Percentiles rank a stretch among this genome's conserved stretches.
Evolutionary conservation across 2,888 invertebrate genomes (phyloP).

Genomic region (Notodonta ziczac): DNA sequence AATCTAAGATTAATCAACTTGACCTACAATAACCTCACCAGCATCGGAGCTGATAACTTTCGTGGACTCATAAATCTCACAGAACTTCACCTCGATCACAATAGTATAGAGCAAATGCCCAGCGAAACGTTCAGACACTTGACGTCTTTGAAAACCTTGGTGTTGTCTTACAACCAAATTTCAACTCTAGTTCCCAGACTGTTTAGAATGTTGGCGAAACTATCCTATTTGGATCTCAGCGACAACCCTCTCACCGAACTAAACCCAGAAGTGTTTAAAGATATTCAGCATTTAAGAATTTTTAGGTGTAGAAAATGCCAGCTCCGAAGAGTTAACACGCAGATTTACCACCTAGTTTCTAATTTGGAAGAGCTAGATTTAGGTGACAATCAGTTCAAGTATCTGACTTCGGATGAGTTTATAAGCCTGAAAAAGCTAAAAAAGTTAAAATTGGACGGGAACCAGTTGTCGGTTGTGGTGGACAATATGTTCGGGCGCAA

Average conservation of each 20-base stretch:
- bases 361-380: conserved; percentile 90
- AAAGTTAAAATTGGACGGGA: conserved; percentile 88
- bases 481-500: conserved; percentile 88
- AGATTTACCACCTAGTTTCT: conserved; percentile 90
- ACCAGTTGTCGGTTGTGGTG: conserved; percentile 90
- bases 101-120: conserved; percentile 89
- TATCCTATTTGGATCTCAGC: conserved; percentile 89
- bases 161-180: conserved; percentile 88
- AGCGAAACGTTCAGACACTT: conserved; percentile 91
- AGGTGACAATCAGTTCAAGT: conserved; percentile 91
- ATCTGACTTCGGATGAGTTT: conserved; percentile 89
- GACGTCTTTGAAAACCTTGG: conserved; percentile 87
- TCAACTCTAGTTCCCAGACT: conserved; percentile 88
- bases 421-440: conserved; percentile 87
- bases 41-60: conserved; percentile 89
- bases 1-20: conserved; percentile 86
- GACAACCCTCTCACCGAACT: conserved; percentile 90
- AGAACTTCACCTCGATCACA: conserved; percentile 89
- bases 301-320: conserved; percentile 90
- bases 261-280: conserved; percentile 91
- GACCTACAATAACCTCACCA: conserved; percentile 89
- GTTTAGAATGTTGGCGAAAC: conserved; percentile 89
- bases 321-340: conserved; percentile 89
- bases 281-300: conserved; percentile 88
- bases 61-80: conserved; percentile 89